These are phyloP conservation scores for Oscheius sp. DNA, from an alignment of 2,888 invertebrate genomes.

Conservation along the genomic window DNA sequence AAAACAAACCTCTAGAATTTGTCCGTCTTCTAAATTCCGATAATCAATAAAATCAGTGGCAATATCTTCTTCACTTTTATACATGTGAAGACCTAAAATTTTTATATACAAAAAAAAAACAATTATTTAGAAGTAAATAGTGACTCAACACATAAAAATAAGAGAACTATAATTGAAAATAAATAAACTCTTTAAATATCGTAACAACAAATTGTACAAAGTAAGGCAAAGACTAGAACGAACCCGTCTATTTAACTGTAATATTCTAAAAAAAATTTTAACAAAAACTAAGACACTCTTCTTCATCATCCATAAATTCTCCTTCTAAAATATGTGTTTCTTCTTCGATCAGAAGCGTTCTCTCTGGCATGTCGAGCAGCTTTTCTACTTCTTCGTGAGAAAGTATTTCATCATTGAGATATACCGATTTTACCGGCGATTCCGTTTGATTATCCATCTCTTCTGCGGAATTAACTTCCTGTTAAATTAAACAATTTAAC, in stretches of 20 bases:
- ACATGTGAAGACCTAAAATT: neutral
- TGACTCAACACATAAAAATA: no score
- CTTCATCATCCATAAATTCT: slow-evolving; percentile 21
- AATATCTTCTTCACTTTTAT: neutral
- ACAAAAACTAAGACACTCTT: no score
- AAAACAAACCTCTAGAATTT: slow-evolving; percentile 22
- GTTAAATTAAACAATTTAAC: neutral
- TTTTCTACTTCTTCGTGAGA: neutral
- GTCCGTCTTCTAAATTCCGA: neutral
- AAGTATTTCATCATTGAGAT: neutral
- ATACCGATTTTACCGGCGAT: neutral
- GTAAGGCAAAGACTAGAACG: no score
- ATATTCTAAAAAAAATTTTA: no score
- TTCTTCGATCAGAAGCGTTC: slow-evolving; percentile 1
- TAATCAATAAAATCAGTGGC: neutral
- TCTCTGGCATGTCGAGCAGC: slow-evolving; percentile 15
- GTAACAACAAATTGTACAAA: no score
- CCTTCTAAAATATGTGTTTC: slow-evolving; percentile 17
- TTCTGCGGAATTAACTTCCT: slow-evolving; percentile 20
- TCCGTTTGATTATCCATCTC: slow-evolving; percentile 17
- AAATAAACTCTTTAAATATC: no score
- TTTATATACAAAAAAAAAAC: no score
- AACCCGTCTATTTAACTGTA: no score
- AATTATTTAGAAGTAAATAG: no score
- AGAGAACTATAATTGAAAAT: no score